Evolutionary conservation across 2,888 invertebrate genomes (phyloP).

Genomic region (Latrodectus hesperus): DNA sequence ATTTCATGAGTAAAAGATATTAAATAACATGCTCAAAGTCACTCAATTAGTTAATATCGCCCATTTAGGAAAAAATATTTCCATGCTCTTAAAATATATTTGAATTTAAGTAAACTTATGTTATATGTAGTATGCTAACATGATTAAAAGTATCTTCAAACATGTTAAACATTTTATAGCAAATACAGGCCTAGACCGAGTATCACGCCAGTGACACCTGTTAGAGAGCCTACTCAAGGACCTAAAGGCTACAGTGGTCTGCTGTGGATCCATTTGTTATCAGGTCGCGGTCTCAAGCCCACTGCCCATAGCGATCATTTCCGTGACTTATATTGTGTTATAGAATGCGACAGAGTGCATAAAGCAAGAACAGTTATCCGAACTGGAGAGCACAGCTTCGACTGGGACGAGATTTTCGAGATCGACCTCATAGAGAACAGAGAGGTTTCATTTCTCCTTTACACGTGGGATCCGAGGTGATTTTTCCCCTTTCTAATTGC

Average conservation of each 20-base stretch:
- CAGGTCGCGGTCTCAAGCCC: constrained; percentile 84
- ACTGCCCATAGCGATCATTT: constrained; percentile 74
- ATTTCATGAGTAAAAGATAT: too few relatives aligned
- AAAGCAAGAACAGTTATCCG: constrained; percentile 97
- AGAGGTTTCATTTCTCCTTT: constrained; percentile 95
- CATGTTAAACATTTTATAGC: constrained; percentile 1
- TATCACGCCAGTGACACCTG: constrained; percentile 34
- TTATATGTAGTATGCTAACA: not conserved
- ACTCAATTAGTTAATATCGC: too few relatives aligned
- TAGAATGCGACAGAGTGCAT: constrained; percentile 97
- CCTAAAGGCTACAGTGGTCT: constrained; percentile 84
- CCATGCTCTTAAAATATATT: too few relatives aligned
- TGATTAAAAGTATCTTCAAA: not conserved
- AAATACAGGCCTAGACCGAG: constrained; percentile 49
- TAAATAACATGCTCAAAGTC: too few relatives aligned
- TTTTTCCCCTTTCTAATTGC: not conserved
- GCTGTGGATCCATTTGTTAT: constrained; percentile 91
- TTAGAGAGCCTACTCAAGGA: constrained; percentile 10
- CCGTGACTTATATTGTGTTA: constrained; percentile 95
- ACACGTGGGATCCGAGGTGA: constrained; percentile 99
- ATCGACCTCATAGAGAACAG: constrained; percentile 95
- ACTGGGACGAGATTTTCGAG: constrained; percentile 99
- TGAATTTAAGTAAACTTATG: constrained; percentile 74
- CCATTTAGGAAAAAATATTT: too few relatives aligned
- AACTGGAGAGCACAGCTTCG: constrained; percentile 96